Percentiles rank a stretch among this genome's conserved stretches.
phyloP scores from a whole-genome alignment of 2,113 vertebrate species.

The Irena cyanogastra region DNA sequence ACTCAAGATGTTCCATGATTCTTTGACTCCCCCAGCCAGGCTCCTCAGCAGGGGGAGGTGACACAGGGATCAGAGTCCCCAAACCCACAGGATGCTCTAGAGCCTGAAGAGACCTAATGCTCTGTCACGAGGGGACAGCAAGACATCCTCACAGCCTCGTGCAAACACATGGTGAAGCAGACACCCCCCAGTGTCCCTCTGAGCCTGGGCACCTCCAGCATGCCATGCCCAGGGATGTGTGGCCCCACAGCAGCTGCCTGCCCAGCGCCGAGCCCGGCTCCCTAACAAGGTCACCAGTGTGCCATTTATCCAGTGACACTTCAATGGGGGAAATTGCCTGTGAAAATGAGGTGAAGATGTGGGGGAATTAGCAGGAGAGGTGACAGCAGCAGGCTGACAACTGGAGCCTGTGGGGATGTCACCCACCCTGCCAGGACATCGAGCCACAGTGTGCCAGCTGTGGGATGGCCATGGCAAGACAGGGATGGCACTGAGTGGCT shows the following conservation, averaged over 20 bases:
- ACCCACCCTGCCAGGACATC: rapidly evolving
- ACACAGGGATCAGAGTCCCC: not conserved
- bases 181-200: not conserved
- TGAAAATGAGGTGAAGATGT: not conserved
- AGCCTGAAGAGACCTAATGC: not conserved
- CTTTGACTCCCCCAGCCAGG: rapidly evolving
- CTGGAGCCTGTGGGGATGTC: rapidly evolving
- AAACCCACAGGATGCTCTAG: not conserved
- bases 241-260: not conserved
- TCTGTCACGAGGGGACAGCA: rapidly evolving
- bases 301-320: slow-evolving; percentile 39
- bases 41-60: not conserved
- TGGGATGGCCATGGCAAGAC: not conserved
- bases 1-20: too few relatives aligned
- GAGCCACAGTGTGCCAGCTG: rapidly evolving
- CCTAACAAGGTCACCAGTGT: slow-evolving; percentile 8
- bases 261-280: not conserved
- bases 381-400: not conserved
- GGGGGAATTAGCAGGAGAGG: not conserved
- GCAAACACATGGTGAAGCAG: rapidly evolving
- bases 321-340: slow-evolving; percentile 60
- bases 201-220: not conserved
- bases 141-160: rapidly evolving
- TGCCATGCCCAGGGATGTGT: rapidly evolving
- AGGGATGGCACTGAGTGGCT: not conserved